Evolutionary conservation across 2,113 vertebrate species (phyloP).

Genomic region (Gopherus flavomarginatus): DNA sequence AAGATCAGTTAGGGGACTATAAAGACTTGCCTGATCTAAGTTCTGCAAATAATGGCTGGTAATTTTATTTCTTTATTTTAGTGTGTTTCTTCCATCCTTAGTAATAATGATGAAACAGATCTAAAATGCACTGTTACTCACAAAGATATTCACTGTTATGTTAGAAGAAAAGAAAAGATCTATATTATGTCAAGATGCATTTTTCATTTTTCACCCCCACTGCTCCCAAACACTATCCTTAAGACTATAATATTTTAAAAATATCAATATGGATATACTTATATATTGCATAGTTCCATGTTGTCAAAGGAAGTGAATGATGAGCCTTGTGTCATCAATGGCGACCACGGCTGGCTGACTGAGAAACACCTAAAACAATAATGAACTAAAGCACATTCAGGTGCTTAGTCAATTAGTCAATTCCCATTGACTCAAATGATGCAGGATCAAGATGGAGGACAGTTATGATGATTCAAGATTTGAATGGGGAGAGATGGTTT

Average conservation of each 20-base stretch:
- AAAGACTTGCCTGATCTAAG: not conserved
- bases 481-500: not conserved
- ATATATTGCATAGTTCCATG: not conserved
- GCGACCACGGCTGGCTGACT: not conserved
- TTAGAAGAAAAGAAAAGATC: not conserved
- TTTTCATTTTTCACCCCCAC: rapidly evolving
- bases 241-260: not conserved
- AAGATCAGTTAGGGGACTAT: not conserved
- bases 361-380: not conserved
- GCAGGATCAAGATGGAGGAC: not conserved
- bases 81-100: not conserved
- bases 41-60: not conserved
- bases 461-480: constrained; percentile 41
- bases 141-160: not conserved
- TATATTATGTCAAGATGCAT: not conserved
- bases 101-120: not conserved
- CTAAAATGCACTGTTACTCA: not conserved
- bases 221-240: not conserved
- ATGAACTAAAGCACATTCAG: not conserved
- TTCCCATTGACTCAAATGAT: not conserved
- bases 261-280: not conserved
- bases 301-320: not conserved
- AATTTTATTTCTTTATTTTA: not conserved
- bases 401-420: not conserved
- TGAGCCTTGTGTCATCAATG: not conserved